phyloP scores from a whole-genome alignment of 2,888 invertebrate genomes.

The Leucophenga maculata region DNA sequence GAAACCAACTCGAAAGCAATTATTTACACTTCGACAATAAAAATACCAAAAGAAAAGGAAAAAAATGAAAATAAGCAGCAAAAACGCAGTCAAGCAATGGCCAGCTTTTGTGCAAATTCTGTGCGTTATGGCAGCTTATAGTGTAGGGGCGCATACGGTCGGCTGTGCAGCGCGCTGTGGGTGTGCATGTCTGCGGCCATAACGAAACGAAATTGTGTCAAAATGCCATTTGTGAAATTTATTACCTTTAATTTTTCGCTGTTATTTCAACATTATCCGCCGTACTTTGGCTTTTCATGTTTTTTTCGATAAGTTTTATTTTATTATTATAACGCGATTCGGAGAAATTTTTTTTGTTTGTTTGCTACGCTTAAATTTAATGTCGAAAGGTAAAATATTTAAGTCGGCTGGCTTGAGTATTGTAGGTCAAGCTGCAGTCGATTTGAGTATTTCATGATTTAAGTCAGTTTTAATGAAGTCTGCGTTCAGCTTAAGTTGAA shows the following conservation, averaged over 20 bases:
- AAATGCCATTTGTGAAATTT: slow-evolving; percentile 55
- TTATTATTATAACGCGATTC: neutral
- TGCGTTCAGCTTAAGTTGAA: too few relatives aligned
- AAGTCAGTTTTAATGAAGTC: too few relatives aligned
- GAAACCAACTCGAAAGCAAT: slow-evolving; percentile 60
- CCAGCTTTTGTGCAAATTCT: too few relatives aligned
- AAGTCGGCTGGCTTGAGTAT: too few relatives aligned
- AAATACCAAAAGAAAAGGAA: slow-evolving; percentile 25
- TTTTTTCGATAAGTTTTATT: neutral
- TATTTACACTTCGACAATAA: slow-evolving; percentile 62
- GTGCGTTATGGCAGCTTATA: too few relatives aligned
- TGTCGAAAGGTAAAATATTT: too few relatives aligned
- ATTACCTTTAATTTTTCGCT: slow-evolving; percentile 52
- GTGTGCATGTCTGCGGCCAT: neutral
- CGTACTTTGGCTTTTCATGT: slow-evolving; percentile 28
- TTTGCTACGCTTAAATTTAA: too few relatives aligned
- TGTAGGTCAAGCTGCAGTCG: too few relatives aligned
- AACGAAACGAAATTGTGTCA: slow-evolving; percentile 50
- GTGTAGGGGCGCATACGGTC: neutral
- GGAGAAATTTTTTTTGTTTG: neutral
- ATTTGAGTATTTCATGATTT: too few relatives aligned
- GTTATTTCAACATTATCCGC: slow-evolving; percentile 19
- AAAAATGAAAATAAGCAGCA: neutral
- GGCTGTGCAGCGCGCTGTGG: neutral
- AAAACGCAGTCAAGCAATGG: neutral